These are phyloP conservation scores for Porphyrio hochstetteri DNA, from an alignment of 2,113 vertebrate species.

Conservation along the genomic window DNA sequence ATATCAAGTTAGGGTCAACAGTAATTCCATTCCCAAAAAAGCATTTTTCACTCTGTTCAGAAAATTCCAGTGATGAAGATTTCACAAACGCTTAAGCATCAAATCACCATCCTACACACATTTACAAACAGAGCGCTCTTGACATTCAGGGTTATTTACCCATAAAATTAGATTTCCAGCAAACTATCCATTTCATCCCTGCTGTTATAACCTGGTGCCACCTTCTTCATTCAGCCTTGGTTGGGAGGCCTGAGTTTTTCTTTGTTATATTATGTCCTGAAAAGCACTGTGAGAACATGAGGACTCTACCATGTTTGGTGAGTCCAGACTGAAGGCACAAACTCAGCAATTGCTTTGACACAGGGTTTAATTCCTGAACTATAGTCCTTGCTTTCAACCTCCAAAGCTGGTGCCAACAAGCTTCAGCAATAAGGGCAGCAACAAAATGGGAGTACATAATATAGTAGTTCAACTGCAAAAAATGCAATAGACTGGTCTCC, in stretches of 20 bases:
- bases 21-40: background rate
- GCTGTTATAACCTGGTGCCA: background rate
- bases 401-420: background rate
- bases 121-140: background rate
- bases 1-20: background rate
- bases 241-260: background rate
- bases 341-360: background rate
- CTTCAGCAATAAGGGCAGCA: background rate
- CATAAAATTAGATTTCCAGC: background rate
- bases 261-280: background rate
- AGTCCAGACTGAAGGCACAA: background rate
- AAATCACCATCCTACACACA: background rate
- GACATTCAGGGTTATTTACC: background rate
- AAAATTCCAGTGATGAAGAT: background rate
- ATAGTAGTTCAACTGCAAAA: background rate
- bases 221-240: background rate
- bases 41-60: background rate
- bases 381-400: background rate
- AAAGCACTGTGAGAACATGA: background rate
- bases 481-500: background rate
- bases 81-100: background rate
- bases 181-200: background rate
- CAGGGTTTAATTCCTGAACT: background rate
- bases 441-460: background rate
- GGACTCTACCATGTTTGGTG: background rate